Evolutionary conservation across 2,888 invertebrate species (phyloP), one percentile per base, ranked within the genome.

Genomic region (Epinotia demarniana): DNA sequence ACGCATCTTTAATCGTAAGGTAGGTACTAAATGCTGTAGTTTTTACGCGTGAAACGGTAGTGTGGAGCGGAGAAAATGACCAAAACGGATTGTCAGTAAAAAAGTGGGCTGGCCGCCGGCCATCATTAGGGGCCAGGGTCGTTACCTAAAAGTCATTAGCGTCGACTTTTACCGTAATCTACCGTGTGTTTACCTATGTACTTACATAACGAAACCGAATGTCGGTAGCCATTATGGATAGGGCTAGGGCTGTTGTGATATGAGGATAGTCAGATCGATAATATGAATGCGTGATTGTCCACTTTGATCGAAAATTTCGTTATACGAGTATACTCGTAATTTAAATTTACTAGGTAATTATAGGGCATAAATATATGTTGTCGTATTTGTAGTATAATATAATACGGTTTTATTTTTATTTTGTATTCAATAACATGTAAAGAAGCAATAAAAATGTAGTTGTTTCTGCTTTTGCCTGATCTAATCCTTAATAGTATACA

Each of bases 121-220:
- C 88, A 93, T 93, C 93, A 94, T 92, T 87, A 85, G 79, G 88
- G 87, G 87, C 94, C 94, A 93, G 94, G 92, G 92, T 92, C 90
- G 93, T 90, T 92, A 93, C 93, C 90, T 87, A 91, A 93, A 94
- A 92, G 89, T 92, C 94, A 93, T 94, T 94, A 94, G 90, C 87
- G 84, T 89, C 88, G 90, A 92, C 92, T 93, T 93, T 92, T 92
- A 92, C 93, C 82, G 89, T 89, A 92, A 91, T 90, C 91, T 92
- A 89, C 85, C 88, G 78, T 57, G 66, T 71, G 46, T 71, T 75
- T 75, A 63, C 74, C 39, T 71, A 69, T 68, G 18, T 74, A 57
- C 67, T 71, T 75, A 75, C 46, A 43, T 75, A 75, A 75, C 58
- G 9, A 69, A 58, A 55, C 18, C 11, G 12, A 58, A 58, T 43